Base-by-base conservation (phyloP, 2,797 vertebrate species). In the Lacerta bilineata region DNA sequence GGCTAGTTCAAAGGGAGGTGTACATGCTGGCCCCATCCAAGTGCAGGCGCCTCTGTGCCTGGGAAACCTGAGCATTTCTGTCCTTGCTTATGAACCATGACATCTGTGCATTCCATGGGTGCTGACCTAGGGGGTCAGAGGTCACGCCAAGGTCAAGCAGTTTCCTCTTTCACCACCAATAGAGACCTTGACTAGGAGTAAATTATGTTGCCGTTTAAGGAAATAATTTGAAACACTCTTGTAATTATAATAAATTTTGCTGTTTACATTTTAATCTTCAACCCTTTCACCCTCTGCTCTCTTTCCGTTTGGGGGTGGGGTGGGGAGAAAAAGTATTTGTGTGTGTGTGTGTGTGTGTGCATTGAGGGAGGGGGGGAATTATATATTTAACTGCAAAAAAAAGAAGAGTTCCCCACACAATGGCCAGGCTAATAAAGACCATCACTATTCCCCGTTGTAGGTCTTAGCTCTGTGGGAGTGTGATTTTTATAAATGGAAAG, bases 71-170 rank as follows among this genome's bases (percentile, higher is more conserved):
- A 98, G 96, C 95, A 95, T 94, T 95, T 95, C 94, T 97, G 96
- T 96, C 93, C 96, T 96, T 95, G 95, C 95, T 97, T 97, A 97
- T 97, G 97, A 97, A 96, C 96, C 96, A 96, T 98, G 98, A 98
- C 98, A 98, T 98, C 98, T 98, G 98, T 96, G 96, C 97, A 97
- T 97, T 98, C 97, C 96, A 96, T 95, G 97, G 96, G 97, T 95
- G 96, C 96, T 98, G 97, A 98, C 98, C 98, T 95, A 80, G 90
- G 91, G 95, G 97, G 98, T 97, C 97, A 97, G 90, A 97, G 98
- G 97, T 98, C 95, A 95, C 91, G 80, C 87, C 95, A 93, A 95
- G 96, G 96, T 97, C 96, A 96, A 95, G 95, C 96, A 96, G 97
- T 97, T 98, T 98, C 97, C 97, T 97, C 97, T 97, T 97, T 97